Conservation (phyloP, 1,140 invertebrate genomes). For the Formica exsecta region DNA sequence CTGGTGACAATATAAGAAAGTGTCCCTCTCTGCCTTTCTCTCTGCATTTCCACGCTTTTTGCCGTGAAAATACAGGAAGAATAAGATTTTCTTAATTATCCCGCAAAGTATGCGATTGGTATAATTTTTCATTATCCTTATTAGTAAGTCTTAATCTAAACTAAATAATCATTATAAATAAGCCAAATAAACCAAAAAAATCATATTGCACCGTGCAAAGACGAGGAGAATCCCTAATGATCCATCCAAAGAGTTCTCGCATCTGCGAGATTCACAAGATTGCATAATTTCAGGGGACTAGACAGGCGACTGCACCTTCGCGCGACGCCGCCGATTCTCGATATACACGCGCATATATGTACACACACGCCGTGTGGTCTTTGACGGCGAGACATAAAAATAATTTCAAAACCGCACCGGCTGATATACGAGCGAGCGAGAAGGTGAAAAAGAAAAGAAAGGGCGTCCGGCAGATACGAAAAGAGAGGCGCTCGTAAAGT, state of each 20-base stretch:
- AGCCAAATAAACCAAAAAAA: background rate
- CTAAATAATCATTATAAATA: background rate
- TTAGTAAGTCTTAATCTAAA: background rate
- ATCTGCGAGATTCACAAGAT: conserved; percentile 55
- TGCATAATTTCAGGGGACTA: conserved; percentile 64
- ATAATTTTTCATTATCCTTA: conserved; percentile 13
- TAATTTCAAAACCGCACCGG: conserved; percentile 83
- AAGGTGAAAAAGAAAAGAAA: conserved; percentile 69
- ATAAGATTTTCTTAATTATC: conserved; percentile 16
- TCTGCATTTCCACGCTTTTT: conserved; percentile 63
- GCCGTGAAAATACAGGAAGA: background rate
- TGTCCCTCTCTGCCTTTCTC: conserved; percentile 62
- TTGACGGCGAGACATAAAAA: conserved; percentile 82
- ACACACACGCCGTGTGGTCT: conserved; percentile 63
- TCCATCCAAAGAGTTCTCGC: background rate
- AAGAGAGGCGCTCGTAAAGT: conserved; percentile 82
- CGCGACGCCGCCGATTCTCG: conserved; percentile 14
- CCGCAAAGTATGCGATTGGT: background rate
- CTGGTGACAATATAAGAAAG: conserved; percentile 78
- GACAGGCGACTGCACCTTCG: conserved; percentile 28
- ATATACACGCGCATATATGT: conserved; percentile 38
- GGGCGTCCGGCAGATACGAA: conserved; percentile 56
- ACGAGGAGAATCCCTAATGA: background rate
- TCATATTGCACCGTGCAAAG: background rate
- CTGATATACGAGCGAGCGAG: conserved; percentile 82